Evolutionary conservation across 1,140 invertebrate genomes (phyloP), one percentile per base, ranked within the genome.

Genomic region (Helicoverpa armigera): DNA sequence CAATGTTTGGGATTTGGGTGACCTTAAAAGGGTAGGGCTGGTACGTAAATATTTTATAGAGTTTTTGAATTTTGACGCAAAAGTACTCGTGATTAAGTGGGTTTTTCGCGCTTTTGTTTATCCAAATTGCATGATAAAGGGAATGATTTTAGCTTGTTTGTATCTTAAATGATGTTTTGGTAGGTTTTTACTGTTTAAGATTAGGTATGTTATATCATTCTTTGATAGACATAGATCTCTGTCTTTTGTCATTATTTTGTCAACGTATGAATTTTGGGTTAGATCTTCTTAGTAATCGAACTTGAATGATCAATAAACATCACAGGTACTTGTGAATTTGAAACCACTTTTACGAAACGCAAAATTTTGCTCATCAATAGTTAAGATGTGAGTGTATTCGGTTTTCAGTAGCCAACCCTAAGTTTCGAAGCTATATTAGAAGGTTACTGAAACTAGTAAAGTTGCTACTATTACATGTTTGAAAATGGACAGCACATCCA

Each of bases 1-100:
- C 50, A 54, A 53, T 54, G 50, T 54, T 72, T 54, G 18, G 69
- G 69, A 72, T 53, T 72, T 54, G 10, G 43, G 65, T 54, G 48
- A 72, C 69, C 69, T 23, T 72, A 31, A 72, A 53, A 72, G 50
- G 23, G 13, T 72, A 67, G 63, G 63, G 63, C n/a, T 67, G 63
- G 48, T 3, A 11, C 35, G 35, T 67, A 48, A 31, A 48, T 67
- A 43, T 35, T 43, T 67, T 16, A 67, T 48, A 16, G 35, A 35
- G n/a, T 67, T 67, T 48, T 48, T 10, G 31, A 10, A 67, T 67
- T 67, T 67, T 67, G 31, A 48, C 43, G 9, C 11, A 48, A 35
- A 48, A 67, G 63, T 67, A 67, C 18, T n/a, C 16, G 35, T 48
- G 35, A 67, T 67, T 67, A 16, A 48, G 14, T 16, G 11, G 10